A percentile compares a stretch with the other conserved stretches of the same genome.
Conservation (phyloP, 2,797 vertebrate genomes). For the Hapalemur alaotrensis region DNA sequence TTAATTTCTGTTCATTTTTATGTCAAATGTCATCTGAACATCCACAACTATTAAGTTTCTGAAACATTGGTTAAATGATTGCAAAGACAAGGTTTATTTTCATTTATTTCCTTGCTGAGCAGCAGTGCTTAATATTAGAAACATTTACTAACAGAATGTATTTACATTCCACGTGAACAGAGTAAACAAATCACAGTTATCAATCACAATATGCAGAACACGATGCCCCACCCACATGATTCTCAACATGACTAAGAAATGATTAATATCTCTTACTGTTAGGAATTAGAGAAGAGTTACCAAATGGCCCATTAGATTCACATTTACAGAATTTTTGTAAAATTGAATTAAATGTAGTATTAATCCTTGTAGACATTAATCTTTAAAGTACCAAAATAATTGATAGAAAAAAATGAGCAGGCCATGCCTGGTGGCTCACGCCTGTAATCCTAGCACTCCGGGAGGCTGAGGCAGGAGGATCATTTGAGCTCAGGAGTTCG, state of each 20-base stretch:
- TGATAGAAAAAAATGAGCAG: not conserved
- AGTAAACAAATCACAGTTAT: not conserved
- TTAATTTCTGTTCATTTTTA: not conserved
- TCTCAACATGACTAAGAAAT: not conserved
- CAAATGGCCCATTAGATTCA: not conserved
- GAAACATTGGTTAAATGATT: not conserved
- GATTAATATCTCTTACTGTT: not conserved
- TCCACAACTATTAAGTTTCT: not conserved
- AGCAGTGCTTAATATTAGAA: not conserved
- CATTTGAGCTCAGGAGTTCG: no score
- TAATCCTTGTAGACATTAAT: not conserved
- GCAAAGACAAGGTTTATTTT: not conserved
- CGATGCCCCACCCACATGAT: not conserved
- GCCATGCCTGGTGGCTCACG: no score
- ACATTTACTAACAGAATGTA: not conserved
- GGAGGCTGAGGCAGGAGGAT: no score
- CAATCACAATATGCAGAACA: not conserved
- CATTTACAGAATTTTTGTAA: not conserved
- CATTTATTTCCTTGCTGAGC: not conserved
- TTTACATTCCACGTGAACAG: not conserved
- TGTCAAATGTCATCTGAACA: not conserved
- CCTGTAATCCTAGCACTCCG: no score
- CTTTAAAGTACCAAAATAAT: not conserved
- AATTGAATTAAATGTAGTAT: not conserved
- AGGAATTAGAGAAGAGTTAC: not conserved